Evolutionary conservation across 2,113 vertebrate genomes (phyloP), one percentile per base, ranked within the genome.

Genomic region (Tiliqua scincoides): DNA sequence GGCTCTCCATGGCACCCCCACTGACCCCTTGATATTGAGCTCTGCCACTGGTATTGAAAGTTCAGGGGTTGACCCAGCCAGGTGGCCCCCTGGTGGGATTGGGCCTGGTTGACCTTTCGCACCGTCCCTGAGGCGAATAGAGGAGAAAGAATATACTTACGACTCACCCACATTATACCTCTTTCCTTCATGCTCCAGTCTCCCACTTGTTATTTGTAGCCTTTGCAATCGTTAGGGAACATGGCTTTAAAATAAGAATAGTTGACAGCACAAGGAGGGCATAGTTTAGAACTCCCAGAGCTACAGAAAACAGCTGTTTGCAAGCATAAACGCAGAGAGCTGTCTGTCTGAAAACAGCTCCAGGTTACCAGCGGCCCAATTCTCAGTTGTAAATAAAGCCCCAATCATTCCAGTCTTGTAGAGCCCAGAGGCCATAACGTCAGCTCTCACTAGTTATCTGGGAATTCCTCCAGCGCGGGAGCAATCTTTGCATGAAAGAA

Each of bases 231-330:
- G 63, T 82, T 88, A 75, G 75, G 89, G 32, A 87, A 85, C 80
- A 90, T 40, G 30, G 37, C 83, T 93, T 92, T 90, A 89, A 74
- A 93, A 91, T 89, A 86, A 35, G 20, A 52, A 32, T 77, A 74
- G 79, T 83, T 93, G 92, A 91, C 92, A 93, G 87, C 20, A 68
- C 91, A 92, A 89, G 57, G 57, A 85, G 57, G 85, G 21, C 48
- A 77, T 61, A 65, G 81, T 91, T 93, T 92, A 27, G 85, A 91
- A 74, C 62, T 93, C 90, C 85, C 89, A 93, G 35, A 91, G 75
- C 88, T 91, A 91, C 85, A 90, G 48, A 74, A 86, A 93, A 67
- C 88, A 93, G 86, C 82, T 94, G 86, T 85, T 82, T 79, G 43
- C 54, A 84, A 92, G 85, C 84, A 92, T 6, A 89, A 91, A 86